These are phyloP conservation scores for Kryptolebias ocellatus DNA, from an alignment of 2,797 vertebrate genomes.

Conservation along the genomic window DNA sequence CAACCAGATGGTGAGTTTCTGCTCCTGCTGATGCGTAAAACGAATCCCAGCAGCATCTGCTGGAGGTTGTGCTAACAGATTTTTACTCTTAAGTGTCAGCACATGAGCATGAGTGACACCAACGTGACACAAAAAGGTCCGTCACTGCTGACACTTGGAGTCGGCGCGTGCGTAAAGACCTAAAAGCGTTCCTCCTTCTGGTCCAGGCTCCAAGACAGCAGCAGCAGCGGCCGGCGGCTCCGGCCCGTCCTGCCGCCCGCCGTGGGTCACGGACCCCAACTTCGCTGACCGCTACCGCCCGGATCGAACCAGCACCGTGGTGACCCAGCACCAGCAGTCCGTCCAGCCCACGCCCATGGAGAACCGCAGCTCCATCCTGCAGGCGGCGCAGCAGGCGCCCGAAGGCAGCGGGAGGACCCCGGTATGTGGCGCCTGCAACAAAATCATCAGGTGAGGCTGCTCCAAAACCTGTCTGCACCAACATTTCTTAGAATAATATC, in stretches of 20 bases:
- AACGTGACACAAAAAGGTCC: conserved; percentile 2
- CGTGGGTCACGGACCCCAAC: conserved; percentile 92
- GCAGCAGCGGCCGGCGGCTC: conserved; percentile 43
- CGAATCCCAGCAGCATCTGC: conserved; percentile 51
- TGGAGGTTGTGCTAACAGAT: conserved; percentile 59
- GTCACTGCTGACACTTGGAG: conserved; percentile 1
- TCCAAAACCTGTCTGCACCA: not conserved
- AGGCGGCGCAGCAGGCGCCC: conserved; percentile 88
- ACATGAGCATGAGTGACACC: conserved; percentile 31
- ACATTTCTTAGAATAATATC: not conserved
- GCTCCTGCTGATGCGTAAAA: conserved; percentile 61
- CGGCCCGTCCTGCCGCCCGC: conserved; percentile 86
- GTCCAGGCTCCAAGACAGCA: conserved; percentile 62
- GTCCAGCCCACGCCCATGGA: conserved; percentile 92
- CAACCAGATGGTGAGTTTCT: conserved; percentile 81
- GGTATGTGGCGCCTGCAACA: conserved; percentile 93
- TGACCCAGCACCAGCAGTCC: conserved; percentile 94
- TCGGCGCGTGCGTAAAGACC: conserved; percentile 6
- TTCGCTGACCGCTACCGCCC: conserved; percentile 95
- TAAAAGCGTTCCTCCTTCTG: conserved; percentile 1
- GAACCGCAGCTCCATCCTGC: conserved; percentile 96
- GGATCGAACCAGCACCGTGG: conserved; percentile 93
- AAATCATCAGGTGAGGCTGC: conserved; percentile 91
- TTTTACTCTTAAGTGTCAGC: conserved; percentile 58
- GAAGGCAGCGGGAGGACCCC: conserved; percentile 88